Evolutionary conservation across 2,888 invertebrate genomes (phyloP), one percentile per base, ranked within the genome.

Genomic region (Hybos culiciformis): DNA sequence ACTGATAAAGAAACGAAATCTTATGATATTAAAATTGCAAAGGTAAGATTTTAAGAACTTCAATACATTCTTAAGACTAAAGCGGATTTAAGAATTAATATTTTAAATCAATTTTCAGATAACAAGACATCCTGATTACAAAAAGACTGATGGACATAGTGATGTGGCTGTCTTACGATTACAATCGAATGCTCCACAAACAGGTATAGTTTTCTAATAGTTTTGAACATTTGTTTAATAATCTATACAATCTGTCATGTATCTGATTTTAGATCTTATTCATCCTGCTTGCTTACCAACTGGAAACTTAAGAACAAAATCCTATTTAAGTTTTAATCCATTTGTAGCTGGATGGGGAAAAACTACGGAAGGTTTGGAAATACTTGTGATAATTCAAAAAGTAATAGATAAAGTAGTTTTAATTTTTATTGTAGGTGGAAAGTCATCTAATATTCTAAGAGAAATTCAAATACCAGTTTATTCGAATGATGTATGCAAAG

Each of bases 81-180:
- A 11, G 29, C n/a, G n/a, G n/a, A n/a, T 23, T 38, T 15, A 38
- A 24, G 12, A 23, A 24, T 38, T 21, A 7, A n/a, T 3, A 21
- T 19, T 42, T 17, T 43, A 17, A 17, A n/a, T 37, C 12, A 9
- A 34, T 38, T 41, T 39, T 17, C 39, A 63, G 64, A 46, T 18
- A 12, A 52, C 51, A 9, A 15, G 43, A 4, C 58, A 66, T 55
- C 53, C 61, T 0, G 24, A 53, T 1, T 65, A 66, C 26, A 56
- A 54, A 39, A 36, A 44, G 3, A 44, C 46, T 1, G 61, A 72
- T 18, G 79, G 73, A 52, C 75, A 74, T 37, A 81, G 82, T 53
- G 92, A 93, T 59, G 80, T 93, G 45, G 90, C 83, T 0, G 59
- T 93, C 2, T 60, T 92, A 0, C 72, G 73, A 45, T 62, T 88